Percentiles rank a stretch among this genome's conserved stretches.
Conservation (phyloP, 1,140 invertebrate genomes). For the Dendrolimus punctatus region DNA sequence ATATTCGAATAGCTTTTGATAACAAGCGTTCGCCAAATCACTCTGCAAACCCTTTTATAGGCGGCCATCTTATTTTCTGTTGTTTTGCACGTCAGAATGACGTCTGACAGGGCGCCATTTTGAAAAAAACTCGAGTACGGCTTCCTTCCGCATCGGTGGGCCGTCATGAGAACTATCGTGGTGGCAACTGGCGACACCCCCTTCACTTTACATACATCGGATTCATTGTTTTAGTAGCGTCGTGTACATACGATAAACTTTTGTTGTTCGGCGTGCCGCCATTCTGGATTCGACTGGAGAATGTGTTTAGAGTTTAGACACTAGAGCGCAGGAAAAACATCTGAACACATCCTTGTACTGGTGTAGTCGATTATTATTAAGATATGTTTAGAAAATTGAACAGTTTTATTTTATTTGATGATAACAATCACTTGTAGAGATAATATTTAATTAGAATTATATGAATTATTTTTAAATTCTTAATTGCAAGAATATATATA, state of each 20-base stretch:
- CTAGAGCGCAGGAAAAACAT: constrained; percentile 16
- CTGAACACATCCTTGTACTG: constrained; percentile 5
- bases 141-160: constrained; percentile 65
- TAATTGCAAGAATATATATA: no score
- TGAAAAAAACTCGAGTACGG: constrained; percentile 65
- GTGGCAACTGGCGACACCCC: constrained; percentile 44
- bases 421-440: not conserved
- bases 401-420: no score
- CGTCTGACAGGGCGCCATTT: constrained; percentile 65
- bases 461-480: not conserved
- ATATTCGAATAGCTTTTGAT: no score
- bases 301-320: constrained; percentile 5
- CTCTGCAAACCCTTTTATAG: constrained; percentile 41
- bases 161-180: constrained; percentile 62
- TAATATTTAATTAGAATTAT: not conserved
- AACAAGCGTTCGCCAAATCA: constrained; percentile 2
- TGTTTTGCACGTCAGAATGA: constrained; percentile 51
- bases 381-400: no score
- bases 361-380: constrained; percentile 7
- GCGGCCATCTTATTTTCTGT: constrained; percentile 56
- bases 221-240: constrained; percentile 65
- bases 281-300: constrained; percentile 37
- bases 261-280: constrained; percentile 52
- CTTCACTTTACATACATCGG: constrained; percentile 64
- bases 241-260: constrained; percentile 57